Evolutionary conservation across 2,888 invertebrate genomes (phyloP).

Genomic region (Yponomeuta cagnagella): DNA sequence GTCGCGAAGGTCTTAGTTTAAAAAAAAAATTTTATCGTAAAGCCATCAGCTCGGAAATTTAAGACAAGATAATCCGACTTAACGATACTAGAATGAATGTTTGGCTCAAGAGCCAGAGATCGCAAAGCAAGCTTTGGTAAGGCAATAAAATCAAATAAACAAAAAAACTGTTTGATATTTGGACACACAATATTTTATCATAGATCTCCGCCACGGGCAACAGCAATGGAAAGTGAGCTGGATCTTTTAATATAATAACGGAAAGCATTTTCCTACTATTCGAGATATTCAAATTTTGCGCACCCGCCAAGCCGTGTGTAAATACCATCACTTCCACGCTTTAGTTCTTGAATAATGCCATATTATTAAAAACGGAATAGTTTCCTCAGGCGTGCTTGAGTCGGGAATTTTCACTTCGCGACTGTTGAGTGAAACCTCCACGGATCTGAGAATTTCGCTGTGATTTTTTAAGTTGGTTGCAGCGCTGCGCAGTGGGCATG

Average conservation of each 20-base stretch:
- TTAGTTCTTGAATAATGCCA: constrained; percentile 6
- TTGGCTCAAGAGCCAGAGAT: too few species aligned
- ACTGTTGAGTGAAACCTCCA: not conserved
- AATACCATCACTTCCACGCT: constrained; percentile 1
- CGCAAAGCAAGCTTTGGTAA: too few species aligned
- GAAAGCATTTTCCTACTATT: not conserved
- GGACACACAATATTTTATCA: not conserved
- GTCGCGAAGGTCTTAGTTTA: too few species aligned
- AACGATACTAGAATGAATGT: too few species aligned
- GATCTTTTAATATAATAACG: not conserved
- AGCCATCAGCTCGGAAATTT: too few species aligned
- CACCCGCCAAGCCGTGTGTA: constrained; percentile 5
- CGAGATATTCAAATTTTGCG: constrained; percentile 1
- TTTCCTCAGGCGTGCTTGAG: not conserved
- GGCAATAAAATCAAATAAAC: too few species aligned
- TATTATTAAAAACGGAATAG: not conserved
- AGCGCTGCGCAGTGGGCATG: not conserved
- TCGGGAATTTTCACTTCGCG: not conserved
- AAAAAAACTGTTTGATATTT: too few species aligned
- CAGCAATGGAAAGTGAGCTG: not conserved
- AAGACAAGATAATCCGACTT: too few species aligned
- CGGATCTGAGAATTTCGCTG: not conserved
- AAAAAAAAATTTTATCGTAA: too few species aligned
- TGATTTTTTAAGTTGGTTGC: not conserved
- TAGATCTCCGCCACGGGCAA: not conserved